phyloP scores from a whole-genome alignment of 2,797 vertebrate species.

The Poecile montanus region DNA sequence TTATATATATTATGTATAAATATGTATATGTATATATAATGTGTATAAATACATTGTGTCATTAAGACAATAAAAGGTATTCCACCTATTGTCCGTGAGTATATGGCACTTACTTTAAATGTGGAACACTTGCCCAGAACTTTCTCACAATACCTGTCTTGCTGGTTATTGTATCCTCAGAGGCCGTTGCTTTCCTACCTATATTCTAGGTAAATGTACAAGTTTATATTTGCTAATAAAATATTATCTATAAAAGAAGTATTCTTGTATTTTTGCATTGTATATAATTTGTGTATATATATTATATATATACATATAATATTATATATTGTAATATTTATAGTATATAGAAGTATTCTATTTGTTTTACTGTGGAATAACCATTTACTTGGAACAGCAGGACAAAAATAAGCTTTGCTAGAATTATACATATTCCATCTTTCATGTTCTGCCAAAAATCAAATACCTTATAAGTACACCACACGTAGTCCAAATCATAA shows the following conservation, averaged over 20 bases:
- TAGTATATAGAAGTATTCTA: no score
- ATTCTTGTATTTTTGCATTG: not conserved
- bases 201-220: not conserved
- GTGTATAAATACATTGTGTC: not conserved
- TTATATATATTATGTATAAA: no score
- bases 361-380: not conserved
- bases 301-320: no score
- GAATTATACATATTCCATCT: not conserved
- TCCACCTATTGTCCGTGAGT: not conserved
- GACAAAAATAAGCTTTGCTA: not conserved
- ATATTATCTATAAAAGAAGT: not conserved
- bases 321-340: no score
- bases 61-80: not conserved
- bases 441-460: not conserved
- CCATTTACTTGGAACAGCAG: not conserved
- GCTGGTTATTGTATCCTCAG: not conserved
- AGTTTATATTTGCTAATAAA: not conserved
- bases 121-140: not conserved
- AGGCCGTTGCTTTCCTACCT: not conserved
- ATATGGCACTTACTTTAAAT: not conserved
- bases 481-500: rapidly evolving
- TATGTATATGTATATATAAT: no score
- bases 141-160: not conserved
- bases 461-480: not conserved
- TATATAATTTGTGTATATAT: no score